Conservation (phyloP, 2,113 vertebrate species). For the Pagrus major region DNA sequence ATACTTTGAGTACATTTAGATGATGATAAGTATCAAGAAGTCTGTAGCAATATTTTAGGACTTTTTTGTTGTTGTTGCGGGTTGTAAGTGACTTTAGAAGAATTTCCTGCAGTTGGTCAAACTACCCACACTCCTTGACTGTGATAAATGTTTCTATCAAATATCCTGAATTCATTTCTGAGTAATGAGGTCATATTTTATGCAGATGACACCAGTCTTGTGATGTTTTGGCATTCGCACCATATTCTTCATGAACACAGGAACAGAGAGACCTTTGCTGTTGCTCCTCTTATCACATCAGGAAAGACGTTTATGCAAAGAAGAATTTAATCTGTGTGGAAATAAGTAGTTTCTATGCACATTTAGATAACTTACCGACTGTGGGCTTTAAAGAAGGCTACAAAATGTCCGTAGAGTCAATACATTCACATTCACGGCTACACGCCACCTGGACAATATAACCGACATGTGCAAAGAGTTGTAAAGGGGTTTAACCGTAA, state of each 20-base stretch:
- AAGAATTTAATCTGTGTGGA: not conserved
- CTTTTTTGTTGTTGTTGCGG: not conserved
- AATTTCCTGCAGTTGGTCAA: not conserved
- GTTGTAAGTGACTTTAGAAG: not conserved
- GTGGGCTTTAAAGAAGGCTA: no score
- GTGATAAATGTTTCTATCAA: not conserved
- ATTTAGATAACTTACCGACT: not conserved
- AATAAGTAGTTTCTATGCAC: not conserved
- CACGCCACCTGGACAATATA: no score
- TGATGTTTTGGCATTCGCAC: not conserved
- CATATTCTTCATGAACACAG: constrained; percentile 5
- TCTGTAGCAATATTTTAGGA: not conserved
- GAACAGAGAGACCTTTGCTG: not conserved
- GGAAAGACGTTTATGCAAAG: not conserved
- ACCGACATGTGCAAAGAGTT: no score
- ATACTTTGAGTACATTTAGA: no score
- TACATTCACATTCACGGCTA: no score
- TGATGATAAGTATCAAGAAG: not conserved
- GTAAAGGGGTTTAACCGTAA: no score
- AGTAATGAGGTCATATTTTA: not conserved
- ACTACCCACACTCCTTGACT: not conserved
- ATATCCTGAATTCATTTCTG: not conserved
- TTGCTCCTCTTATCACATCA: not conserved
- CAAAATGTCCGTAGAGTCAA: no score
- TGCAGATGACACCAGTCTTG: not conserved